Percentiles rank a stretch among this genome's conserved stretches.
phyloP scores from a whole-genome alignment of 2,888 invertebrate species.

The Oligia fasciuncula region DNA sequence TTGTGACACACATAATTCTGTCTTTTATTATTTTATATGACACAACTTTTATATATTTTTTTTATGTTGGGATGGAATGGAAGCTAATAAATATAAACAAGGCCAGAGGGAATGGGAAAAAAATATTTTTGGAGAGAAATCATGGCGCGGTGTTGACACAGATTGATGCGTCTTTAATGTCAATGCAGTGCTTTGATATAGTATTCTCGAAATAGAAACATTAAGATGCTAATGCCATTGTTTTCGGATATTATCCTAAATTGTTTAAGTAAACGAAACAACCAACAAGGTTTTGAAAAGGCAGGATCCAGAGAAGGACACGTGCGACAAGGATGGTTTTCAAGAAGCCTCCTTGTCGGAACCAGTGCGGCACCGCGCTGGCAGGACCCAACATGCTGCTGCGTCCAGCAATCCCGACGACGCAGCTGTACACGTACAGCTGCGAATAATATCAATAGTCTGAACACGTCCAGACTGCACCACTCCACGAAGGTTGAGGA shows the following conservation, averaged over 20 bases:
- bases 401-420: too few species aligned
- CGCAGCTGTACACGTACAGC: too few species aligned
- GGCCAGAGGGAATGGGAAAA: not conserved
- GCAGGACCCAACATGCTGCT: too few species aligned
- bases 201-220: not conserved
- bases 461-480: too few species aligned
- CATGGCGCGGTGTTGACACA: slow-evolving; percentile 5
- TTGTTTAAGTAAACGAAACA: not conserved
- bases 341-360: too few species aligned
- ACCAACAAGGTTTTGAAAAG: too few species aligned
- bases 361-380: too few species aligned
- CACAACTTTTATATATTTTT: slow-evolving; percentile 46
- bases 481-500: too few species aligned
- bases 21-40: slow-evolving; percentile 61
- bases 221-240: not conserved
- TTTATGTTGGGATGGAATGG: slow-evolving; percentile 20
- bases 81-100: slow-evolving; percentile 26
- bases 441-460: too few species aligned
- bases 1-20: slow-evolving; percentile 61
- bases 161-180: slow-evolving; percentile 9
- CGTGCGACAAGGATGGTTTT: too few species aligned
- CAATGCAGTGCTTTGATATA: not conserved
- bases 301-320: too few species aligned
- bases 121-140: not conserved
- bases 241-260: not conserved